Conservation (phyloP, 1,140 invertebrate genomes). For the Chelonus insularis region DNA sequence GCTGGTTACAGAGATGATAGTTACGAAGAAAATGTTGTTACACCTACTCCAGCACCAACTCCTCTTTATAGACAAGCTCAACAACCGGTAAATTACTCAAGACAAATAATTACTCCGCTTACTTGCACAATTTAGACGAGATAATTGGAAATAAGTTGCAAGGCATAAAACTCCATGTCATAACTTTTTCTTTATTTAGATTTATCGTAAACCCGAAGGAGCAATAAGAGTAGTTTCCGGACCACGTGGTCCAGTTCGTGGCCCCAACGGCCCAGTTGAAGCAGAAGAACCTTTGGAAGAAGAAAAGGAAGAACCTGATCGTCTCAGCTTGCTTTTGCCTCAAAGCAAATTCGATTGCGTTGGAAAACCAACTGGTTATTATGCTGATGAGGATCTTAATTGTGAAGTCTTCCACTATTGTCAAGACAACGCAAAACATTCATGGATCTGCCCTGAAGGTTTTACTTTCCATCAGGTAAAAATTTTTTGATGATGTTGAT, state of each 20-base stretch:
- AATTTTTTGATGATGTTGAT: constrained; percentile 11
- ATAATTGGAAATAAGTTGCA: neutral
- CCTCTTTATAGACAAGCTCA: constrained; percentile 46
- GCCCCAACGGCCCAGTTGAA: constrained; percentile 45
- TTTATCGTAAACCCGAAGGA: constrained; percentile 34
- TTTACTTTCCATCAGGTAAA: constrained; percentile 88
- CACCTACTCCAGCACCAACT: constrained; percentile 52
- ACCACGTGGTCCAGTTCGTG: constrained; percentile 32
- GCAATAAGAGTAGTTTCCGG: constrained; percentile 39
- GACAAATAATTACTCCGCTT: neutral
- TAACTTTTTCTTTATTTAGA: constrained; percentile 2
- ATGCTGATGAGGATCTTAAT: constrained; percentile 84
- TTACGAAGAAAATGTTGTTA: constrained; percentile 58
- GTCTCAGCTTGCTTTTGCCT: constrained; percentile 74
- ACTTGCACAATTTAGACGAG: neutral
- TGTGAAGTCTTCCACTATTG: constrained; percentile 96
- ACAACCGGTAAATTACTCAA: constrained; percentile 34
- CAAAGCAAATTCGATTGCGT: constrained; percentile 83
- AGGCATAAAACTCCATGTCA: neutral
- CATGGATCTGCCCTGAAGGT: constrained; percentile 90
- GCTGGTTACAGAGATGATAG: constrained; percentile 55
- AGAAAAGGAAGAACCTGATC: constrained; percentile 84
- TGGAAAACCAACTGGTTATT: constrained; percentile 84
- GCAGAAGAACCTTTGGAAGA: constrained; percentile 67
- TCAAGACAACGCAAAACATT: constrained; percentile 85